Conservation (phyloP, 2,888 invertebrate genomes). For the Odontomyia ornata region DNA sequence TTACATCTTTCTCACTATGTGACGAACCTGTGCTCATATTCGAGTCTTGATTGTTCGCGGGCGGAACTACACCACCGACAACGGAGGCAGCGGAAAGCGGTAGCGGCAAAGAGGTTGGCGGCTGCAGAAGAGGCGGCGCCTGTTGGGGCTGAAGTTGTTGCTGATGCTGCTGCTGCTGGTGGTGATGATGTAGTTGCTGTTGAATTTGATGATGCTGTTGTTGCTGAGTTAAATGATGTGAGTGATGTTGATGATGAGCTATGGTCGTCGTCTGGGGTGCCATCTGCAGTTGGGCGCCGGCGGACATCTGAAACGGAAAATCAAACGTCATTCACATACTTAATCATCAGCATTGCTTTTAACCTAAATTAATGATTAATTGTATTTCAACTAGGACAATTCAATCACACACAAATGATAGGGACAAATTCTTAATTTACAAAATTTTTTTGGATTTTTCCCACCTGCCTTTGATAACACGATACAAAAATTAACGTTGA, state of each 20-base stretch:
- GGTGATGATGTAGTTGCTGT: slow-evolving; percentile 56
- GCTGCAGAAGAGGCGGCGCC: slow-evolving; percentile 49
- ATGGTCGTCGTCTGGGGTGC: slow-evolving; percentile 86
- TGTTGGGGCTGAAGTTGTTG: slow-evolving; percentile 53
- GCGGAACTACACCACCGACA: slow-evolving; percentile 54
- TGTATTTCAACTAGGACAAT: too few species aligned
- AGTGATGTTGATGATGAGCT: slow-evolving; percentile 63
- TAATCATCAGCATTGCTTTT: too few species aligned
- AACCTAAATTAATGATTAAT: too few species aligned
- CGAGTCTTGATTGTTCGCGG: slow-evolving; percentile 86
- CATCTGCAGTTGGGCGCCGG: slow-evolving; percentile 97
- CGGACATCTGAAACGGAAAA: slow-evolving; percentile 80
- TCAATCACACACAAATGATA: too few species aligned
- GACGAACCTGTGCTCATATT: slow-evolving; percentile 98
- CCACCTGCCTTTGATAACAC: too few species aligned
- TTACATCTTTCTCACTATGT: slow-evolving; percentile 89
- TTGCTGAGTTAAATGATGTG: slow-evolving; percentile 57
- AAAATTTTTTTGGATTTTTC: too few species aligned
- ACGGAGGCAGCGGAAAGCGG: slow-evolving; percentile 7
- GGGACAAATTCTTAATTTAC: too few species aligned
- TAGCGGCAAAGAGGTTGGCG: slow-evolving; percentile 50
- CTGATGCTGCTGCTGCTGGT: slow-evolving; percentile 52
- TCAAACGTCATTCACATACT: too few species aligned
- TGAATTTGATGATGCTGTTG: slow-evolving; percentile 56
- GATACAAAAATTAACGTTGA: too few species aligned